A percentile compares a stretch with the other conserved stretches of the same genome.
phyloP scores from a whole-genome alignment of 2,113 vertebrate genomes.

The Porphyrio hochstetteri region DNA sequence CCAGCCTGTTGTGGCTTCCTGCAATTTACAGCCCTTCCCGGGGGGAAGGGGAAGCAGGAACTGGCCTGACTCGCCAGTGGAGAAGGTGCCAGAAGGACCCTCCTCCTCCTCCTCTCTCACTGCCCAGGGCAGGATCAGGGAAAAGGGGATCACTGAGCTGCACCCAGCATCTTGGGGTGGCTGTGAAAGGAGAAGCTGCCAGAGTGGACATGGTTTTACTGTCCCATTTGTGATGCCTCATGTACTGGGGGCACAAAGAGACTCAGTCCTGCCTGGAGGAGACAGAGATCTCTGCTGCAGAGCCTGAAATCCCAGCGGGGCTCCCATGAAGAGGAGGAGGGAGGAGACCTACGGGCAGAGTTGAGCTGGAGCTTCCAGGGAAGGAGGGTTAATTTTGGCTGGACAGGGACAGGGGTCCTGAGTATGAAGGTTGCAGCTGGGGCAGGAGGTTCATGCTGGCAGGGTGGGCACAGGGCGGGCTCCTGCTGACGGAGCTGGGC shows the following conservation, averaged over 20 bases:
- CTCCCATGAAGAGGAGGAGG: neutral
- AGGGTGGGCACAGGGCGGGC: neutral
- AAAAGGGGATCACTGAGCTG: neutral
- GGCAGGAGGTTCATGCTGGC: too few relatives aligned
- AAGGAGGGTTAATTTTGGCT: neutral
- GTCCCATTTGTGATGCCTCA: rapidly evolving
- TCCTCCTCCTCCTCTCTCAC: rapidly evolving
- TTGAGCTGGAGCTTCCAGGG: neutral
- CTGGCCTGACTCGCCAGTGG: neutral
- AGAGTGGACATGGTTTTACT: rapidly evolving
- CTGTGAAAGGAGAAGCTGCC: neutral
- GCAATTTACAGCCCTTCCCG: constrained; percentile 63
- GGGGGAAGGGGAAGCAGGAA: constrained; percentile 20
- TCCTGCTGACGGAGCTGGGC: neutral
- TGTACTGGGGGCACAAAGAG: neutral
- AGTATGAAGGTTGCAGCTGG: neutral
- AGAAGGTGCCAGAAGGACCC: neutral
- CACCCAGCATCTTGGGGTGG: neutral
- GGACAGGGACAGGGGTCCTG: neutral
- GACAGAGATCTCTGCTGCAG: neutral
- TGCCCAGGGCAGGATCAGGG: neutral
- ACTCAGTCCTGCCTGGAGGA: neutral
- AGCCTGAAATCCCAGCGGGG: neutral
- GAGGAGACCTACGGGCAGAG: neutral
- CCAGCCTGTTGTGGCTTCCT: constrained; percentile 53